These are phyloP conservation scores for Glyphotaelius pellucidus DNA, from an alignment of 2,888 invertebrate genomes.

Conservation along the genomic window DNA sequence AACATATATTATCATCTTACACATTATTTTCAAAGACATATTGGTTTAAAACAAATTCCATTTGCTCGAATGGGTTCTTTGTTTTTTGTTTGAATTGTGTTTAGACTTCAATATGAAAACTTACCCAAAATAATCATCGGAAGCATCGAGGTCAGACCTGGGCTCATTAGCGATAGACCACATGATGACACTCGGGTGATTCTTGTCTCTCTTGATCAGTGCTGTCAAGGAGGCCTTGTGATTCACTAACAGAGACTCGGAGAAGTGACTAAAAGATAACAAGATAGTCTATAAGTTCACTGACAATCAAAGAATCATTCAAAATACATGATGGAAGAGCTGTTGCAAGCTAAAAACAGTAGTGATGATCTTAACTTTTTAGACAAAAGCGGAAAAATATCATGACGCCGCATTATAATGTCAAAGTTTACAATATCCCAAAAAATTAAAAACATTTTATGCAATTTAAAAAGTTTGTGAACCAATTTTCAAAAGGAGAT, in stretches of 20 bases:
- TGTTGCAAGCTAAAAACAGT: no score
- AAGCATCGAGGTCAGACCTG: constrained; percentile 80
- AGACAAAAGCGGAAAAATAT: no score
- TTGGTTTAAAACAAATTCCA: no score
- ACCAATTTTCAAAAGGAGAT: no score
- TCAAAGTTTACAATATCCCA: no score
- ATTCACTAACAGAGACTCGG: constrained; percentile 82
- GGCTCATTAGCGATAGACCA: constrained; percentile 99
- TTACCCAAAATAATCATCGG: constrained; percentile 90
- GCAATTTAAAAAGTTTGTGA: no score
- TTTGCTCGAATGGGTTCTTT: no score
- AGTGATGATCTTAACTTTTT: no score
- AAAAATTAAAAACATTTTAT: no score
- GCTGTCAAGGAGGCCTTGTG: constrained; percentile 93
- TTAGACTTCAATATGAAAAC: constrained; percentile 57
- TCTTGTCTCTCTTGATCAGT: constrained; percentile 93
- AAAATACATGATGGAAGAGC: neutral
- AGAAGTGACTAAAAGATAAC: constrained; percentile 79
- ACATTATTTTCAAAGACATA: no score
- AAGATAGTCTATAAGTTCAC: neutral
- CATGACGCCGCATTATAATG: no score
- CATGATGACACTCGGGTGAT: constrained; percentile 95
- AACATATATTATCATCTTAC: neutral
- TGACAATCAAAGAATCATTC: neutral
- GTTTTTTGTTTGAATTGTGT: no score